phyloP scores from a whole-genome alignment of 2,797 vertebrate species.

The Liparis tanakae region DNA sequence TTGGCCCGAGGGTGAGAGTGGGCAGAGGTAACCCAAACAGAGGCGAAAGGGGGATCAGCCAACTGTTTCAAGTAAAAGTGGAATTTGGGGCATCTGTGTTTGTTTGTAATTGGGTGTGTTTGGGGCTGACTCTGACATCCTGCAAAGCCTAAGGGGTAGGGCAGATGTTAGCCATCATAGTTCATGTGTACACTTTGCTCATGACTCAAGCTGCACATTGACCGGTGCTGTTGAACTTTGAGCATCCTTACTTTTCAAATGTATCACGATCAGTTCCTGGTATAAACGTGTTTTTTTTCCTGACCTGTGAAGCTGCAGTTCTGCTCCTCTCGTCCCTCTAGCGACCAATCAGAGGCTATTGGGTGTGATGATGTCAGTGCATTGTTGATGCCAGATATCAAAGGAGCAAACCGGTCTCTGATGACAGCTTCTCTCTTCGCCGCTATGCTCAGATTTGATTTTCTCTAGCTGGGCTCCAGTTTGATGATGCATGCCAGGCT shows the following conservation, averaged over 20 bases:
- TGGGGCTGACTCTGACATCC: slow-evolving; percentile 77
- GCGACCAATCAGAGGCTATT: slow-evolving; percentile 33
- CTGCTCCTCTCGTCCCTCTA: not conserved
- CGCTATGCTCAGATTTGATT: slow-evolving; percentile 48
- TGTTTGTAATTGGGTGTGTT: slow-evolving; percentile 80
- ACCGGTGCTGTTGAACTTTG: slow-evolving; percentile 33
- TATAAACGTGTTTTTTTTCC: not conserved
- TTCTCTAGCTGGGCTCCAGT: slow-evolving; percentile 34
- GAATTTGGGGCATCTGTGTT: slow-evolving; percentile 82
- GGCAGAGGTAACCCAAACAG: slow-evolving; percentile 70
- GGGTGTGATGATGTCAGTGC: slow-evolving; percentile 56
- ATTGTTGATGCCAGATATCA: slow-evolving; percentile 39
- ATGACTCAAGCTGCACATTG: slow-evolving; percentile 7
- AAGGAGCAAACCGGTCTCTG: slow-evolving; percentile 56
- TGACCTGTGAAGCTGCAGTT: slow-evolving; percentile 21
- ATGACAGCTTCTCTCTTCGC: slow-evolving; percentile 68
- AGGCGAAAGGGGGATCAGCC: slow-evolving; percentile 67
- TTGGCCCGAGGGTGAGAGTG: slow-evolving; percentile 67
- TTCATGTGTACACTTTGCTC: slow-evolving; percentile 22
- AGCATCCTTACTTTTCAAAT: slow-evolving; percentile 28
- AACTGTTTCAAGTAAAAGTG: slow-evolving; percentile 82
- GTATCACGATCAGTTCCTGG: slow-evolving; percentile 8
- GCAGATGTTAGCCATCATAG: slow-evolving; percentile 73
- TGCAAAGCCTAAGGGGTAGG: slow-evolving; percentile 74
- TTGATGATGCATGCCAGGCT: slow-evolving; percentile 31